Base-by-base conservation (phyloP, 2,113 vertebrate genomes). In the Actenoides lindsayi region DNA sequence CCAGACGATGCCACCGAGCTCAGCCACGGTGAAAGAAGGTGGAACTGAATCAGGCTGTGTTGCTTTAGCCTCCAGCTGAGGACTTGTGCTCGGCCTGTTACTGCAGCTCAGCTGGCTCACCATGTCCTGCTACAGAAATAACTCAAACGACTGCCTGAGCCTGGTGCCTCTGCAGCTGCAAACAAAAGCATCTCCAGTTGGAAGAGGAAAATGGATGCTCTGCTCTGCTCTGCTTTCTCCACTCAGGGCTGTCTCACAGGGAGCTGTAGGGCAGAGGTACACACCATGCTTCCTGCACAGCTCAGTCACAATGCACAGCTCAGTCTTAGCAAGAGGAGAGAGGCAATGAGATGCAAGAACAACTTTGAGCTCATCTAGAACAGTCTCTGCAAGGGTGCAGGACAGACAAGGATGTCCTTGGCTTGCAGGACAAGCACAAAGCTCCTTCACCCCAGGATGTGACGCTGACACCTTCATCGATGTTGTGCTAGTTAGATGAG, bases 221-320 rank as follows among this genome's bases (percentile, higher is more conserved):
- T n/a, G 60, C 59, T 51, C 14, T 39, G 25, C 57, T 57, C 39
- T 2, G 2, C 48, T 30, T 20, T 42, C 42, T 42, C 42, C 42
- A 8, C 57, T 68, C 1, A 0, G 10, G 16, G 18, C 48, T 1
- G 0, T 51, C 0, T 0, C 53, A 37, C 44, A 53, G 24, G 25
- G 53, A 71, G 25, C 42, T 80, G 13, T 19, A n/a, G 1, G 18
- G 50, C 50, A 24, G 10, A 64, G 64, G 24, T 15, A 12, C 1
- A 0, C 1, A 4, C 50, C 1, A 0, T 54, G 23, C 27, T 37
- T 88, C 37, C 75, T 91, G 56, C 44, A 89, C 33, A 54, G 13
- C 4, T 83, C 75, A 83, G 77, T 6, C 37, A 30, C 51, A 31
- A 51, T 56, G 68, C 2, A 4, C 39, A 33, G 51, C 35, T 46